Base-by-base conservation (phyloP, 1,140 invertebrate genomes). In the Temnothorax nylanderi region DNA sequence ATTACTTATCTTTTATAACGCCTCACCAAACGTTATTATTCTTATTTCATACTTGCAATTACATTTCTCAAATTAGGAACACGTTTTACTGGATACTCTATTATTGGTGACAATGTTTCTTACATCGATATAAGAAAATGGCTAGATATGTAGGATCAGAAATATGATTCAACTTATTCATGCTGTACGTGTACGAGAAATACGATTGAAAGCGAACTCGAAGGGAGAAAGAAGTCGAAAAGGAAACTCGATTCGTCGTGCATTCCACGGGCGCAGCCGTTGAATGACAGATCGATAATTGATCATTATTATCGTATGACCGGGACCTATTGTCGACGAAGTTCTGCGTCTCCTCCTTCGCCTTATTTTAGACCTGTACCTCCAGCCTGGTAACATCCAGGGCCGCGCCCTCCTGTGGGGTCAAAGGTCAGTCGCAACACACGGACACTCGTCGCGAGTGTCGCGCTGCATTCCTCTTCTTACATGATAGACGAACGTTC, bases 241-340 rank as follows among this genome's bases (percentile, higher is more conserved):
- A 86, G 54, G 41, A 74, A 93, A 88, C 86, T 92, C 91, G 91
- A 94, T 94, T 94, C 93, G 94, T 94, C 91, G 92, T 94, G 93
- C 94, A 95, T 94, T 94, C 94, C 92, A 89, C 69, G 88, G 84
- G 88, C 91, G 91, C 89, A 91, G 87, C 91, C 92, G 89, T 94
- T 94, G 93, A 95, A 94, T 94, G 94, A 94, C 94, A 95, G 94
- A 94, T 94, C 94, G 93, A 95, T 95, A 95, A 95, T 95, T 95
- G 94, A 95, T 95, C 94, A 94, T 95, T 95, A 95, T 94, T 94
- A 94, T 94, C 90, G 94, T 94, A 93, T 93, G 93, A 94, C 93
- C 93, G 90, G 91, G 85, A 72, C 75, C 92, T 87, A 94, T 94
- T 95, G 94, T 95, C 92, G 92, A 89, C 88, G 86, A 82, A 80